Evolutionary conservation across 1,140 invertebrate genomes (phyloP).

Genomic region (Lucilia sericata): DNA sequence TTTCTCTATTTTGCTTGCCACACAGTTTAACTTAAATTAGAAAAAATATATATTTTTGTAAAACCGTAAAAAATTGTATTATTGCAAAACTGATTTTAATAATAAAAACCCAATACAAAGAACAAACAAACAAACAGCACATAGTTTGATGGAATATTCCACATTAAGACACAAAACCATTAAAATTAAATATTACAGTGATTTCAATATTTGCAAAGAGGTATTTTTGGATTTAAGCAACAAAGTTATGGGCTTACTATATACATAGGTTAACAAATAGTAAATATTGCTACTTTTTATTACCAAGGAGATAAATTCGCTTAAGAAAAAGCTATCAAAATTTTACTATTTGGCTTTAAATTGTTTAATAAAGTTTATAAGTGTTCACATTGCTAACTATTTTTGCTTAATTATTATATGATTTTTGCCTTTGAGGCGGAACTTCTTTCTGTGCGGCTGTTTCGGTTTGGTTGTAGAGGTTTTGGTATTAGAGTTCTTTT

Average conservation of each 20-base stretch:
- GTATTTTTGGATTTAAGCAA: not conserved
- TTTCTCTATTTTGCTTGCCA: not conserved
- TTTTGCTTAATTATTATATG: not conserved
- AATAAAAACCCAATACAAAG: not conserved
- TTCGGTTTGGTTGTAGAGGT: not conserved
- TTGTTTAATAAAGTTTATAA: no score
- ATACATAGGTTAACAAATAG: not conserved
- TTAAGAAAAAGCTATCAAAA: not conserved
- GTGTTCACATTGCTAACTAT: not conserved
- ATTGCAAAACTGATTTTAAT: not conserved
- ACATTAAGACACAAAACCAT: not conserved
- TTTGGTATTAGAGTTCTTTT: not conserved
- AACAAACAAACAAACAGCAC: not conserved
- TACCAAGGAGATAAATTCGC: not conserved
- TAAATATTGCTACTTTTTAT: no score
- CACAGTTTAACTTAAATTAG: not conserved
- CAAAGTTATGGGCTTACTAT: not conserved
- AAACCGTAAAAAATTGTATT: conserved; percentile 1
- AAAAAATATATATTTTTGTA: conserved; percentile 11
- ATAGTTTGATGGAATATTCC: not conserved
- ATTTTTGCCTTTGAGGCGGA: no score
- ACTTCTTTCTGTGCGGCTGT: no score
- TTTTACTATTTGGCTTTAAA: not conserved
- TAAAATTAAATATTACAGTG: conserved; percentile 4
- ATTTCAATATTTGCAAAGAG: not conserved